Conservation (phyloP, 2,797 vertebrate species). For the Coregonus ussuriensis region DNA sequence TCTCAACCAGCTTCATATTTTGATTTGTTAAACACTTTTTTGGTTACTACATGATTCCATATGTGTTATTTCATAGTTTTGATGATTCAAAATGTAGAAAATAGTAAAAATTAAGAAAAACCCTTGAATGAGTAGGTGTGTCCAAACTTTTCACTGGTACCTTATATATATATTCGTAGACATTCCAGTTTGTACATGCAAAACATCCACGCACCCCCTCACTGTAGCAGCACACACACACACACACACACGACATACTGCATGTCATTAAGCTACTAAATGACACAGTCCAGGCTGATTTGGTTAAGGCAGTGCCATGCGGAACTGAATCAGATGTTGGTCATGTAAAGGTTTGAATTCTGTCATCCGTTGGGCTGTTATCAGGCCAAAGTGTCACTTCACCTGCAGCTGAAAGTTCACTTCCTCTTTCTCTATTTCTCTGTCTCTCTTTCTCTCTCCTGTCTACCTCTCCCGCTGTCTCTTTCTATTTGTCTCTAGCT, state of each 20-base stretch:
- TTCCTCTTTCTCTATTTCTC: background rate
- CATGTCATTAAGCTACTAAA: constrained; percentile 6
- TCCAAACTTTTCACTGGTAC: too few relatives aligned
- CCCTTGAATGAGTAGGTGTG: too few relatives aligned
- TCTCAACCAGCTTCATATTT: too few relatives aligned
- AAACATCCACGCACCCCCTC: constrained; percentile 14
- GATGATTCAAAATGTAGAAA: too few relatives aligned
- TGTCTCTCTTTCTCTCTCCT: too few relatives aligned
- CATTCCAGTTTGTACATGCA: constrained; percentile 44
- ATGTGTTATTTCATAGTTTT: background rate
- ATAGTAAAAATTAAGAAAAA: too few relatives aligned
- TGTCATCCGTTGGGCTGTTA: background rate
- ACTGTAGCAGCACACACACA: background rate
- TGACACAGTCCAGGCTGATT: constrained; percentile 1
- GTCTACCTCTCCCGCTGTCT: too few relatives aligned
- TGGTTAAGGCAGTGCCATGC: constrained; percentile 1
- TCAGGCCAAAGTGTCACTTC: constrained; percentile 1
- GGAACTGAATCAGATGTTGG: background rate
- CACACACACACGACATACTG: constrained; percentile 10
- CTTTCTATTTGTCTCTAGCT: too few relatives aligned
- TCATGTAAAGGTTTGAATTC: background rate
- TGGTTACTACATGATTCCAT: background rate
- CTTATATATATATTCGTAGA: background rate
- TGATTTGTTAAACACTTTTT: too few relatives aligned
- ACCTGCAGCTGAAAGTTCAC: background rate